phyloP scores from a whole-genome alignment of 2,888 invertebrate species.

The Lathronympha strigana region DNA sequence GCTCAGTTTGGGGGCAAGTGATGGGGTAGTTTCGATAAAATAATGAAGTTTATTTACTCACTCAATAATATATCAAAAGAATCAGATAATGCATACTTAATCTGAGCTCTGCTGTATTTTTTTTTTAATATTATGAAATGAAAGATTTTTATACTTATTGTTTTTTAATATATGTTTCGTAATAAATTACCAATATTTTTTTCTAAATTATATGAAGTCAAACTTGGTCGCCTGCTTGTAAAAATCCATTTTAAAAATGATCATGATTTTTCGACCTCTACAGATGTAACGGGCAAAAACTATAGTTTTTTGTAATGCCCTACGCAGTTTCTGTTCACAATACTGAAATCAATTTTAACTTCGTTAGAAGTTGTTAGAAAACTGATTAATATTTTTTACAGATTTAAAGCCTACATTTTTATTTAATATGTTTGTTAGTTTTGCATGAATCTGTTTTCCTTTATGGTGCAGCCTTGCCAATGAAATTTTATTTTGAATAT shows the following conservation, averaged over 20 bases:
- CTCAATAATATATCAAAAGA: too few species aligned
- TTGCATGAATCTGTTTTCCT: conserved; percentile 2
- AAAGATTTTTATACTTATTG: too few species aligned
- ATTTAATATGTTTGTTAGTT: conserved; percentile 9
- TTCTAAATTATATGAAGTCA: conserved; percentile 3
- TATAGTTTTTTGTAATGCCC: conserved; percentile 6
- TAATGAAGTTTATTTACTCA: too few species aligned
- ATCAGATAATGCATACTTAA: too few species aligned
- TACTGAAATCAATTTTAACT: conserved; percentile 12
- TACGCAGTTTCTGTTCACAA: conserved; percentile 11
- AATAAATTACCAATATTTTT: conserved; percentile 15
- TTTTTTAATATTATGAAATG: too few species aligned
- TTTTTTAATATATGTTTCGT: conserved; percentile 12
- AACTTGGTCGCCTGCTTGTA: conserved; percentile 18
- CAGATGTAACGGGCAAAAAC: conserved; percentile 17
- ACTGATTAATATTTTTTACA: conserved; percentile 5
- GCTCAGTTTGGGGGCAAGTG: too few species aligned
- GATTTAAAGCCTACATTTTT: conserved; percentile 9
- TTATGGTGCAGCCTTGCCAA: conserved; percentile 5
- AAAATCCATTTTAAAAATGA: conserved; percentile 6
- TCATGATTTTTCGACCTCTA: conserved; percentile 15
- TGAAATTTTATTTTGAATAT: conserved; percentile 15
- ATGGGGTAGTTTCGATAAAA: too few species aligned
- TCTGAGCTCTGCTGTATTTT: too few species aligned
- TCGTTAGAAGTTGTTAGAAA: conserved; percentile 5